A percentile compares a stretch with the other conserved stretches of the same genome.
Conservation (phyloP, 2,888 invertebrate genomes). For the Catocala sponsa region DNA sequence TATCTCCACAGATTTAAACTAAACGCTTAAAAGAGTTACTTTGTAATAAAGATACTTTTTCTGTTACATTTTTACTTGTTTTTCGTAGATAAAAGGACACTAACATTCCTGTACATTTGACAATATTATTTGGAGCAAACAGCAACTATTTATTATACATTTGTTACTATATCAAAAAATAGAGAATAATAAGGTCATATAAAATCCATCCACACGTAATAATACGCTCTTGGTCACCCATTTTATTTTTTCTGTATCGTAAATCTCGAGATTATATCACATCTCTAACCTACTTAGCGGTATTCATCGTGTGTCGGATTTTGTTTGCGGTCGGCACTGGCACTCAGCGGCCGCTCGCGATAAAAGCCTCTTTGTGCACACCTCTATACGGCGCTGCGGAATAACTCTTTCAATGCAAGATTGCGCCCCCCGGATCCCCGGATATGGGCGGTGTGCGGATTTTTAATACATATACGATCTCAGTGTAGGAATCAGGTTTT, state of each 20-base stretch:
- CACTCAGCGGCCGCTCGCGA: slow-evolving; percentile 64
- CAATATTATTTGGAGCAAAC: too few relatives aligned
- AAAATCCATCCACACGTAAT: slow-evolving; percentile 36
- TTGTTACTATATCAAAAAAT: slow-evolving; percentile 2
- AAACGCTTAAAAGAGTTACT: too few relatives aligned
- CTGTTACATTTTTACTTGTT: too few relatives aligned
- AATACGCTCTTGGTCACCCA: slow-evolving; percentile 31
- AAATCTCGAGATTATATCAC: slow-evolving; percentile 64
- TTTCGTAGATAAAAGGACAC: too few relatives aligned
- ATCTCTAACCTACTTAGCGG: slow-evolving; percentile 66
- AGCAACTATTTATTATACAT: slow-evolving; percentile 8
- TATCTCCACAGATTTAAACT: too few relatives aligned
- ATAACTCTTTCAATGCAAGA: slow-evolving; percentile 76
- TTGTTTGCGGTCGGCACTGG: slow-evolving; percentile 64
- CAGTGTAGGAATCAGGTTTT: slow-evolving; percentile 12
- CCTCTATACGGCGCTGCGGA: slow-evolving; percentile 57
- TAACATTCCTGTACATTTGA: too few relatives aligned
- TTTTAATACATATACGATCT: slow-evolving; percentile 42
- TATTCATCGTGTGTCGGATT: slow-evolving; percentile 73
- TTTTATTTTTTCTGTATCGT: slow-evolving; percentile 51
- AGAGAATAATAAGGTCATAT: slow-evolving; percentile 24
- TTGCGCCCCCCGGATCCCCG: slow-evolving; percentile 64
- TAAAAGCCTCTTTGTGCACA: slow-evolving; percentile 82
- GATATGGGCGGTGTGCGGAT: slow-evolving; percentile 47
- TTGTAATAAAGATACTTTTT: too few relatives aligned